Percentiles rank a stretch among this genome's conserved stretches.
phyloP scores from a whole-genome alignment of 2,888 invertebrate species.

The Philaethria dido region DNA sequence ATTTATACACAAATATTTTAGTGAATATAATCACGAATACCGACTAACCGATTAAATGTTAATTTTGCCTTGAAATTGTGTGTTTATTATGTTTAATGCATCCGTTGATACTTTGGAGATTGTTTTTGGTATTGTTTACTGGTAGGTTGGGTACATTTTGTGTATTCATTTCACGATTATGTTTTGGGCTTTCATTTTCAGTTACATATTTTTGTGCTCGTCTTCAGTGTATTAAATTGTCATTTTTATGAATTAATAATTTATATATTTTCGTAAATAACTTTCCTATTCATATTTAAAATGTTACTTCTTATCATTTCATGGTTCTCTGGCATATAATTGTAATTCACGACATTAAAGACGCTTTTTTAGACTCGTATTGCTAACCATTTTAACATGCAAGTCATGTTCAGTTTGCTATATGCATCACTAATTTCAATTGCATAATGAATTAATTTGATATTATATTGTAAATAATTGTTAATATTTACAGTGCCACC shows the following conservation, averaged over 20 bases:
- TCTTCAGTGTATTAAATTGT: too few species aligned
- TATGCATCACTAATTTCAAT: neutral
- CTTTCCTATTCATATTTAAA: neutral
- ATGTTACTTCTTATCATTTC: neutral
- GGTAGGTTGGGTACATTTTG: constrained; percentile 83
- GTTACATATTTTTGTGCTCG: neutral
- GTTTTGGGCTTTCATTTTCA: constrained; percentile 40
- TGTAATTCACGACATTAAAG: neutral
- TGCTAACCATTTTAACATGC: neutral
- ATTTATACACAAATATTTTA: constrained; percentile 41
- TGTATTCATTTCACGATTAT: constrained; percentile 44
- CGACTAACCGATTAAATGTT: constrained; percentile 44
- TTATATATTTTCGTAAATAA: neutral
- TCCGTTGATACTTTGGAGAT: constrained; percentile 43
- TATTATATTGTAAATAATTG: neutral
- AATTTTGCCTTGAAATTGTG: constrained; percentile 47
- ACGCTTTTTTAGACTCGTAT: neutral
- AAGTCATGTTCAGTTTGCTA: neutral
- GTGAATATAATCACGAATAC: constrained; percentile 40
- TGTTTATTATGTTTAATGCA: constrained; percentile 43
- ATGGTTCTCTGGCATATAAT: neutral
- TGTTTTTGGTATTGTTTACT: constrained; percentile 52
- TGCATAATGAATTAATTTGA: neutral
- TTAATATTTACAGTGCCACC: constrained; percentile 52
- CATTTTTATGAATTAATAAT: neutral